Conservation (phyloP, 2,113 vertebrate species). For the Phylloscopus trochiloides region DNA sequence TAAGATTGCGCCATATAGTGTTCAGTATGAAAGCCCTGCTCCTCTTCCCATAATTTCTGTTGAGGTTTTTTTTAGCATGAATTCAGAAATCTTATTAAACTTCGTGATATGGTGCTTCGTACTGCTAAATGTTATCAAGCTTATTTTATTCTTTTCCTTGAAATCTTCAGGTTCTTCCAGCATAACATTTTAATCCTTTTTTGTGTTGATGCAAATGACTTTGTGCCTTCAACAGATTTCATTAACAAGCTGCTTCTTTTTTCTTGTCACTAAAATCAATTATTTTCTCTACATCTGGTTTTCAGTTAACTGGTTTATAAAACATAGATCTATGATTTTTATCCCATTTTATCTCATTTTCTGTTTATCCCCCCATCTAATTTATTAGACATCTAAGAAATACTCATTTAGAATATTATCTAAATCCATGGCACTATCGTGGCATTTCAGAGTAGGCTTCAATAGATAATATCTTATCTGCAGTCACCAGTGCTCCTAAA, state of each 20-base stretch:
- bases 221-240: background rate
- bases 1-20: background rate
- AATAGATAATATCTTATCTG: background rate
- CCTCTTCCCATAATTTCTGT: background rate
- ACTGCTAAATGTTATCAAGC: background rate
- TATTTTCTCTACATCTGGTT: background rate
- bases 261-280: background rate
- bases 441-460: background rate
- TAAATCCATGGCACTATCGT: background rate
- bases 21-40: background rate
- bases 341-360: background rate
- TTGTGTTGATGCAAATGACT: background rate
- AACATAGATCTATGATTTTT: background rate
- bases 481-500: background rate
- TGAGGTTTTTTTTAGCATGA: background rate
- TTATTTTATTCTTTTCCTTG: background rate
- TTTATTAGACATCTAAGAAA: background rate
- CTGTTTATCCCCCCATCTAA: background rate
- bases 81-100: background rate
- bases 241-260: background rate
- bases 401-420: background rate
- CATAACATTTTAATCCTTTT: background rate
- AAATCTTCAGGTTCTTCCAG: background rate
- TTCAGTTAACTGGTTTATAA: background rate
- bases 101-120: background rate